Evolutionary conservation across 1,140 invertebrate genomes (phyloP).

Genomic region (Drosophila lacteicornis): DNA sequence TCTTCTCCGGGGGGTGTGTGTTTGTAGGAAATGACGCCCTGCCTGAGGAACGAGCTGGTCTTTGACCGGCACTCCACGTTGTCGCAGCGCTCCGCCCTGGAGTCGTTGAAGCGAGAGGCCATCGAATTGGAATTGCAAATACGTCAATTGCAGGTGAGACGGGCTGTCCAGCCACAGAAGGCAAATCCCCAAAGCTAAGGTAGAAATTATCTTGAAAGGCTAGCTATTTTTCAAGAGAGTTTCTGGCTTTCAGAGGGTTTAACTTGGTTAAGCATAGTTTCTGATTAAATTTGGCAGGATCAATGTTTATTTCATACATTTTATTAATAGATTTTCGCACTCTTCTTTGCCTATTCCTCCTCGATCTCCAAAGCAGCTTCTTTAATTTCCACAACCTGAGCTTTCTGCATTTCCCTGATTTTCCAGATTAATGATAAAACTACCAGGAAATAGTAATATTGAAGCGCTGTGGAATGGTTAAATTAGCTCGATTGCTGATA

Average conservation of each 20-base stretch:
- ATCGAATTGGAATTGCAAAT: slow-evolving; percentile 93
- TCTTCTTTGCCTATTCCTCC: background rate
- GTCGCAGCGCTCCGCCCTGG: slow-evolving; percentile 90
- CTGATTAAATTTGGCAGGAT: no score
- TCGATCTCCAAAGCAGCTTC: slow-evolving; percentile 8
- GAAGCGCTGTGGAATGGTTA: slow-evolving; percentile 18
- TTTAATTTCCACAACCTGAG: background rate
- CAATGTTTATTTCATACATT: background rate
- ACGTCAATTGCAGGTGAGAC: slow-evolving; percentile 89
- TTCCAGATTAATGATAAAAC: slow-evolving; percentile 34
- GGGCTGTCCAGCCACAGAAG: background rate
- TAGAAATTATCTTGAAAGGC: no score
- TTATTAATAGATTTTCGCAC: no score
- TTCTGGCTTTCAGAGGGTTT: background rate
- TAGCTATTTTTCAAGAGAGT: background rate
- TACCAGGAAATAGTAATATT: slow-evolving; percentile 29
- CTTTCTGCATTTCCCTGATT: background rate
- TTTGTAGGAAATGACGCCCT: slow-evolving; percentile 87
- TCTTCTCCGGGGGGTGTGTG: background rate
- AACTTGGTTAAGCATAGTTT: no score
- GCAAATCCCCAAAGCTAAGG: background rate
- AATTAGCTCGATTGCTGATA: background rate
- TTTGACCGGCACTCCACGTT: slow-evolving; percentile 91
- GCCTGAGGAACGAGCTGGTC: slow-evolving; percentile 93
- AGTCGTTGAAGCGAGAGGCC: slow-evolving; percentile 92